These are phyloP conservation scores for Phasia obesa DNA, from an alignment of 2,888 invertebrate genomes.

Conservation along the genomic window DNA sequence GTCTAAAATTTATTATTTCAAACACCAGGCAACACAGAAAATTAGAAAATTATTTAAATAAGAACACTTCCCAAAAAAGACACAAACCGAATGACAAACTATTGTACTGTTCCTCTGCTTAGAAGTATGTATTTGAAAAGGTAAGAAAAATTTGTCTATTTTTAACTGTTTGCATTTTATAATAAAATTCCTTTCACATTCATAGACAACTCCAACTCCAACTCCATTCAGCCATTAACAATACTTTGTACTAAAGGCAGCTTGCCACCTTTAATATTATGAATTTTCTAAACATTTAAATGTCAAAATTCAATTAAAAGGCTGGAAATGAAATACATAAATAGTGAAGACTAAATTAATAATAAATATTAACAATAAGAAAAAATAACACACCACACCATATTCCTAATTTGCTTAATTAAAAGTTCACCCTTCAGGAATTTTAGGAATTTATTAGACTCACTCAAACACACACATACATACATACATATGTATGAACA, in stretches of 20 bases:
- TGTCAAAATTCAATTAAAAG: background rate
- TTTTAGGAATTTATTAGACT: constrained; percentile 70
- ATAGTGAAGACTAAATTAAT: constrained; percentile 52
- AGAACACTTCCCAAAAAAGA: too few species aligned
- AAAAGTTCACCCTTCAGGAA: constrained; percentile 70
- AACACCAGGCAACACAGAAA: too few species aligned
- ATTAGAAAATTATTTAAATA: too few species aligned
- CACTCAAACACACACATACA: constrained; percentile 25
- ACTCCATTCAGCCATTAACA: too few species aligned
- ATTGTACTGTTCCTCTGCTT: background rate
- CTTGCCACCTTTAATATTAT: background rate
- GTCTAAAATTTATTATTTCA: too few species aligned
- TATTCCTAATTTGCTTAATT: constrained; percentile 70
- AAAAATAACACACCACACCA: constrained; percentile 6
- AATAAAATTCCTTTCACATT: constrained; percentile 40
- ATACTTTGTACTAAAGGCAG: background rate
- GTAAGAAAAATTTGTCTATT: constrained; percentile 59
- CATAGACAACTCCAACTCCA: constrained; percentile 48
- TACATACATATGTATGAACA: too few species aligned
- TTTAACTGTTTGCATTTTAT: constrained; percentile 52
- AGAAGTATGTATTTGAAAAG: background rate
- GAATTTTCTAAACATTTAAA: background rate
- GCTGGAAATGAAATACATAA: constrained; percentile 25
- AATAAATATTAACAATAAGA: constrained; percentile 57
- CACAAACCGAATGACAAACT: background rate